phyloP scores from a whole-genome alignment of 2,888 invertebrate species.

The Caenorhabditis plicata region DNA sequence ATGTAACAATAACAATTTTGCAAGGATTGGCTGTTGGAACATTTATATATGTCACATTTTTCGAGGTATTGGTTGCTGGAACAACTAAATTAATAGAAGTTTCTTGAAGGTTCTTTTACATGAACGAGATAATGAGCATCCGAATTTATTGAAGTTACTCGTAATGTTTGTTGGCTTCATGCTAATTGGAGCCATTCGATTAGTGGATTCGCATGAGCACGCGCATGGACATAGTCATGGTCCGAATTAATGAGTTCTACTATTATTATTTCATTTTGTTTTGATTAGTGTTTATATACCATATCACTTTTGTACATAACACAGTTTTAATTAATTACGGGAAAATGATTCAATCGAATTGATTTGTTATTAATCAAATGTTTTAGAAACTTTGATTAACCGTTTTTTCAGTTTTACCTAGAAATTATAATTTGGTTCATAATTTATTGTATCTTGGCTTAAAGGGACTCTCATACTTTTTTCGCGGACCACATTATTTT shows the following conservation, averaged over 20 bases:
- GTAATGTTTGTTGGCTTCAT: slow-evolving; percentile 61
- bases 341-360: too few species aligned
- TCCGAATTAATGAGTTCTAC: neutral
- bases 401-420: too few species aligned
- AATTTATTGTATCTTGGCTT: too few species aligned
- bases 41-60: slow-evolving; percentile 89
- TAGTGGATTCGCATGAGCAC: slow-evolving; percentile 28
- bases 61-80: slow-evolving; percentile 73
- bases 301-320: too few species aligned
- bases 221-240: slow-evolving; percentile 13
- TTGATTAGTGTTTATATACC: too few species aligned
- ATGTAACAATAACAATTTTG: slow-evolving; percentile 64
- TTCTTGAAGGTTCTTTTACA: slow-evolving; percentile 68
- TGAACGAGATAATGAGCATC: slow-evolving; percentile 65
- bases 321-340: too few species aligned
- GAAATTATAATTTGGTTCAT: too few species aligned
- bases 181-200: slow-evolving; percentile 56
- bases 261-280: too few species aligned
- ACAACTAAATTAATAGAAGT: neutral
- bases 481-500: too few species aligned
- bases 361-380: too few species aligned
- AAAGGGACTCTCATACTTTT: too few species aligned
- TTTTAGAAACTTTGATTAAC: too few species aligned
- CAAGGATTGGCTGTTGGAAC: slow-evolving; percentile 90
- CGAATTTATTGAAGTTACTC: slow-evolving; percentile 60